Evolutionary conservation across 2,888 invertebrate species (phyloP), one percentile per base, ranked within the genome.

Genomic region (Neoitamus cyanurus): DNA sequence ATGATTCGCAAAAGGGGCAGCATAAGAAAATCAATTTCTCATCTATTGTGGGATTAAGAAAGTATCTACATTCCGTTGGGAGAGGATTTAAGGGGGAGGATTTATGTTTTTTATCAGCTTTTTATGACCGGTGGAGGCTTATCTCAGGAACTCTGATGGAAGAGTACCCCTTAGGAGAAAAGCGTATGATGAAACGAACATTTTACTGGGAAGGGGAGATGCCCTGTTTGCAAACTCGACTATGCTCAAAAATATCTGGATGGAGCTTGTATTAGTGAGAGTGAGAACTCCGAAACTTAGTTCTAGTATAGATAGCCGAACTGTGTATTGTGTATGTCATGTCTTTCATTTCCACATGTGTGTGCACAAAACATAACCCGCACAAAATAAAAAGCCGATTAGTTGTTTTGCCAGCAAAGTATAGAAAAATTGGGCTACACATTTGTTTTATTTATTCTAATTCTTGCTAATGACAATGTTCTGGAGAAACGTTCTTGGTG

Each of bases 21-120:
- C 69, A 70, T 37, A 85, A 85, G 46, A 83, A 84, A 86, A 86
- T 85, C 85, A 86, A 86, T 86, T 86, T 86, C 84, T 83, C 86
- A 86, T 86, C 83, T 84, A 80, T 83, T 83, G 36, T 15, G 75
- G 86, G 86, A 86, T 86, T 86, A 86, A 25, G 84, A 85, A 83
- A 84, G 85, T 85, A 85, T 58, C 58, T 72, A 82, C 84, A 34
- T 20, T 30, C 72, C 72, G 72, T 15, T 83, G 42, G 34, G 48
- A 83, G 31, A n/a, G 30, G n/a, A 42, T 31, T 48, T 58, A 7
- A 20, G 72, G 46, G 73, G 48, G 46, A 11, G 34, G 15, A 73
- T 83, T 73, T 73, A 72, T 84, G 30, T 83, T 84, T 85, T 85
- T 85, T 85, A 85, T 85, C 84, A 46, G 78, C 7, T 25, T 58